A percentile compares a stretch with the other conserved stretches of the same genome.
phyloP scores from a whole-genome alignment of 2,888 invertebrate species.

The Drosophila mulleri region DNA sequence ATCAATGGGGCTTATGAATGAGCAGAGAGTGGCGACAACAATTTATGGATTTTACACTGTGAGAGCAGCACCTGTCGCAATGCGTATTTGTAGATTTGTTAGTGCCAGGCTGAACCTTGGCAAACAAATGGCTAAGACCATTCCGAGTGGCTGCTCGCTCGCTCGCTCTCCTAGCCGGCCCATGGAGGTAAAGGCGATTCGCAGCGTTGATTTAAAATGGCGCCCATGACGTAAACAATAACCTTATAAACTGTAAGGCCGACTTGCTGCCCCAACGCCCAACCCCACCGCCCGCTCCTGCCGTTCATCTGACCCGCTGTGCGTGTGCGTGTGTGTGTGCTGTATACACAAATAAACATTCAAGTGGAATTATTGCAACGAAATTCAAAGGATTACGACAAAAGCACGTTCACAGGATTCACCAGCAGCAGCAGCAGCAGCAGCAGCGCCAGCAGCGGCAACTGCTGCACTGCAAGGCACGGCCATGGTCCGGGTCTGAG shows the following conservation, averaged over 20 bases:
- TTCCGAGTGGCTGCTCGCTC: constrained; percentile 11
- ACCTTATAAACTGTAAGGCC: constrained; percentile 74
- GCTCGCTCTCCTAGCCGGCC: constrained; percentile 28
- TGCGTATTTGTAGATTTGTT: constrained; percentile 57
- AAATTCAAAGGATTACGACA: constrained; percentile 81
- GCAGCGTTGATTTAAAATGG: constrained; percentile 65
- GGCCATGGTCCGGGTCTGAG: constrained; percentile 40
- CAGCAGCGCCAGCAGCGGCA: constrained; percentile 49
- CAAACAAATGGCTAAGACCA: constrained; percentile 71
- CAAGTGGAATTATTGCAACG: constrained; percentile 81
- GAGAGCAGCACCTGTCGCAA: constrained; percentile 43
- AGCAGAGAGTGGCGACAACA: constrained; percentile 59
- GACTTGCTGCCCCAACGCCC: constrained; percentile 29
- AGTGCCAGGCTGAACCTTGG: constrained; percentile 33
- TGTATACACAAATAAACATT: constrained; percentile 81
- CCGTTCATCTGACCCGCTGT: constrained; percentile 13
- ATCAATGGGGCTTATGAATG: constrained; percentile 76
- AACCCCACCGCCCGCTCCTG: not conserved
- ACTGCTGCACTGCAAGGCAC: constrained; percentile 62
- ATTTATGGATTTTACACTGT: constrained; percentile 68
- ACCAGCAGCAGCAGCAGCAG: constrained; percentile 49
- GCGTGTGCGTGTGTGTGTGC: constrained; percentile 23
- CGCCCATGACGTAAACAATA: constrained; percentile 78
- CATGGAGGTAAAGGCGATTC: constrained; percentile 29
- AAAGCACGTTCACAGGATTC: constrained; percentile 81